These are phyloP conservation scores for Parnassius smintheus DNA, from an alignment of 2,888 invertebrate genomes.

Conservation along the genomic window DNA sequence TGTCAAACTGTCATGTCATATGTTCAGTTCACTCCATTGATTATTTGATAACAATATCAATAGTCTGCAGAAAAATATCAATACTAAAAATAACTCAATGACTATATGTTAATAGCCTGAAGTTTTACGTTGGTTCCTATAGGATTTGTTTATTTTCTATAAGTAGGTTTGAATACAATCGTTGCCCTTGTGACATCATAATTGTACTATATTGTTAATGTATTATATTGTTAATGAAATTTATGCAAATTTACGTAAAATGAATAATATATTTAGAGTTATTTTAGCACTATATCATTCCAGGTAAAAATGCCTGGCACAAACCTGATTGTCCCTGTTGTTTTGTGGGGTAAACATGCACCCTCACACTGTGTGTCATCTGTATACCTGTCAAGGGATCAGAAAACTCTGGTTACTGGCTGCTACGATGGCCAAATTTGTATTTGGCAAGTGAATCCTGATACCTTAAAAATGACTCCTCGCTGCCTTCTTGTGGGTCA, in stretches of 20 bases:
- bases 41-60: constrained; percentile 21
- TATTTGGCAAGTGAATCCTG: constrained; percentile 91
- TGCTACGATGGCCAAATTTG: constrained; percentile 99
- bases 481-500: constrained; percentile 96
- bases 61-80: constrained; percentile 9
- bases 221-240: neutral
- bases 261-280: too few relatives aligned
- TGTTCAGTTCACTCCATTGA: constrained; percentile 13
- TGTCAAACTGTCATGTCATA: constrained; percentile 13
- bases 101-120: neutral
- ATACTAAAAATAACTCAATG: neutral
- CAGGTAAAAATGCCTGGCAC: constrained; percentile 85
- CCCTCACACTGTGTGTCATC: constrained; percentile 98
- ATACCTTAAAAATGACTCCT: constrained; percentile 93
- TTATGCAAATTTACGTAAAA: neutral
- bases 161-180: constrained; percentile 45
- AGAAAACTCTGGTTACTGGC: constrained; percentile 95
- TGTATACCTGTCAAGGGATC: constrained; percentile 94
- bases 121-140: neutral
- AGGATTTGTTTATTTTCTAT: neutral
- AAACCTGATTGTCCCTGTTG: constrained; percentile 97
- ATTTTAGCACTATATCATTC: too few relatives aligned
- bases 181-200: constrained; percentile 43
- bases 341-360: constrained; percentile 97
- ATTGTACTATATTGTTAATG: constrained; percentile 1